phyloP scores from a whole-genome alignment of 2,888 invertebrate species.

The Pogonocherus hispidulus region DNA sequence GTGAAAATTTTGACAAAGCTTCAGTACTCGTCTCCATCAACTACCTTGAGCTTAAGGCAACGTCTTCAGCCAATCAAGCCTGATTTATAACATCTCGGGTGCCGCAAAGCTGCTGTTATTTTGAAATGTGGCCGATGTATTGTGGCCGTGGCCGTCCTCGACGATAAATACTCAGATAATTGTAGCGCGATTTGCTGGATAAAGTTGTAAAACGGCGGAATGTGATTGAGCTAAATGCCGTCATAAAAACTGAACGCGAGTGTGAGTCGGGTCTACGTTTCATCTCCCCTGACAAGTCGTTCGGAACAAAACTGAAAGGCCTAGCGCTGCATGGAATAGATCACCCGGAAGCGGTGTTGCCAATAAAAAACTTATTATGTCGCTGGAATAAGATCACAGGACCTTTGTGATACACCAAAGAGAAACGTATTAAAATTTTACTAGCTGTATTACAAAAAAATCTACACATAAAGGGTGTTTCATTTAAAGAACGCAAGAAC shows the following conservation, averaged over 20 bases:
- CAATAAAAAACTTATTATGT: conserved; percentile 19
- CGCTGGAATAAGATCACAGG: not conserved
- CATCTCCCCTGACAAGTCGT: conserved; percentile 42
- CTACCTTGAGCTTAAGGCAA: not conserved
- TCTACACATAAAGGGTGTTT: too few species aligned
- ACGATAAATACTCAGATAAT: conserved; percentile 61
- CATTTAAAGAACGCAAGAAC: too few species aligned
- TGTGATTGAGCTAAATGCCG: conserved; percentile 62
- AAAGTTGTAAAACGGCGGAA: conserved; percentile 62
- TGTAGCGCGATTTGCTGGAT: conserved; percentile 61
- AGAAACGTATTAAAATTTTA: not conserved
- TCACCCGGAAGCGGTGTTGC: conserved; percentile 32
- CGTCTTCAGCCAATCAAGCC: conserved; percentile 50
- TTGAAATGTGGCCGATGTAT: conserved; percentile 44
- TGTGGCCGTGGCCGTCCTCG: conserved; percentile 51
- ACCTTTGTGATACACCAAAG: not conserved
- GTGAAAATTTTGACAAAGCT: too few species aligned
- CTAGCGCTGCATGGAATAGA: conserved; percentile 28
- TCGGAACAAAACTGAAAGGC: conserved; percentile 40
- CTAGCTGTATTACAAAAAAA: not conserved
- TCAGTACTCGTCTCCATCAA: too few species aligned
- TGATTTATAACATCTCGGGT: conserved; percentile 51
- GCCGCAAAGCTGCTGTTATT: conserved; percentile 38
- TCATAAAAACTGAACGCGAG: conserved; percentile 37
- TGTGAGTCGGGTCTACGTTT: conserved; percentile 35